Base-by-base conservation (phyloP, 2,888 invertebrate genomes). In the Ochlodes sylvanus region DNA sequence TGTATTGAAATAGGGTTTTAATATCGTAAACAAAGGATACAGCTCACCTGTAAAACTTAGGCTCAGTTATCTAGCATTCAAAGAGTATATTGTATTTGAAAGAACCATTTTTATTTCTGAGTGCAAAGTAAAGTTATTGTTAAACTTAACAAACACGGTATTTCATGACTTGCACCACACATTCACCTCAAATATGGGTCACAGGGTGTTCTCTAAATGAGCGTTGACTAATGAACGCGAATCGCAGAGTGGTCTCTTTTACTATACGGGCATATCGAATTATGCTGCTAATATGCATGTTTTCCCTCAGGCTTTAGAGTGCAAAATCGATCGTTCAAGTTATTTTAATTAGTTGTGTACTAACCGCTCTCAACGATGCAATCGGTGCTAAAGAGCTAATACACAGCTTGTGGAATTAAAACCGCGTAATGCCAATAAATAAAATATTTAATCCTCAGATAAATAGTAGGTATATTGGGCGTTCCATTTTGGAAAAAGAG, bases 191-290 rank as follows among this genome's bases (percentile, higher is more conserved):
- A 41, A 71, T 70, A 44, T 73, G 68, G 72, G 75, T 73, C 73
- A 73, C 72, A 70, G 75, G 70, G 42, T 67, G 69, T 69, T 68
- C 68, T 73, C 69, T 61, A 75, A 75, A 72, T 71, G 72, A 75
- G 71, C 69, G 73, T 63, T 52, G 72, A 69, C 73, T 75, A 75
- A 75, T 75, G 72, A 75, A 75, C 69, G 62, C 69, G 62, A 65
- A 68, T 69, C 68, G 68, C 60, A 67, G 63, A 71, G 70, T 63
- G 67, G 69, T 74, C 70, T 71, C 74, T 76, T 76, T 75, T 76
- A 71, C 63, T 72, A 55, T 57, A 63, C 50, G 50, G 19, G 56
- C 9, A 65, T 58, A 52, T 65, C 41, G 58, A 41, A 50, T 52
- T 47, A 50, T 34, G 38, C 17, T 61, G 60, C 52, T 65, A 65